Base-by-base conservation (phyloP, 1,140 invertebrate species). In the Lepidotrigona ventralis region DNA sequence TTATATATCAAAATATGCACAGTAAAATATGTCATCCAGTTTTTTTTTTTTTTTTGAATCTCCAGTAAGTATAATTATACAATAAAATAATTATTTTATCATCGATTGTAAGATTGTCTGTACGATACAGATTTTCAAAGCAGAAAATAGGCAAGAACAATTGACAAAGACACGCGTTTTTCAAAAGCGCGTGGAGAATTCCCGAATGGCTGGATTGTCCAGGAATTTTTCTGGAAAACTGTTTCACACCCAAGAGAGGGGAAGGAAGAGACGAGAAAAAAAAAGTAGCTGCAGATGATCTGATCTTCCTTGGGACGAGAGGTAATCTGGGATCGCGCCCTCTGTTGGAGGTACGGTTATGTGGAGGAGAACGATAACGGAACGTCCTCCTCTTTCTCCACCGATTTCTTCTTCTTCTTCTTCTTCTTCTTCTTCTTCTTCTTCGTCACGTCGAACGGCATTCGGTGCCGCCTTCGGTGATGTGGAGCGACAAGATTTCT, bases 321-420 rank as follows among this genome's bases (percentile, higher is more conserved):
- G 90, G 88, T 90, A 90, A 92, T 91, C 89, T 90, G 87, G 85
- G 91, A 91, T 92, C 91, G 91, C 91, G 90, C 91, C 91, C 91
- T 92, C 90, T 88, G 90, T 86, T 81, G 85, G 89, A 92, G 90
- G 88, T 92, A 92, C 91, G 91, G 91, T 92, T 92, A 92, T 90
- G 89, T 70, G 90, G 78, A 86, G 87, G 82, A 87, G 88, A 86
- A 82, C 88, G 85, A 91, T 92, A 92, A 92, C 91, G 91, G 91
- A 92, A 91, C 87, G 86, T 87, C 88, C 89, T 90, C 88, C 88
- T 88, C 85, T 89, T 88, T 39, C 51, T 90, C 19, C 60, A 12
- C 64, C 70, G 60, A 82, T 81, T 84, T 88, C 79, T 73, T 81
- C 80, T 85, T 88, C 87, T 74, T 81, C 14, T 17, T 17, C 63